Evolutionary conservation across 2,888 invertebrate species (phyloP).

Genomic region (Lasioglossum zephyrum): DNA sequence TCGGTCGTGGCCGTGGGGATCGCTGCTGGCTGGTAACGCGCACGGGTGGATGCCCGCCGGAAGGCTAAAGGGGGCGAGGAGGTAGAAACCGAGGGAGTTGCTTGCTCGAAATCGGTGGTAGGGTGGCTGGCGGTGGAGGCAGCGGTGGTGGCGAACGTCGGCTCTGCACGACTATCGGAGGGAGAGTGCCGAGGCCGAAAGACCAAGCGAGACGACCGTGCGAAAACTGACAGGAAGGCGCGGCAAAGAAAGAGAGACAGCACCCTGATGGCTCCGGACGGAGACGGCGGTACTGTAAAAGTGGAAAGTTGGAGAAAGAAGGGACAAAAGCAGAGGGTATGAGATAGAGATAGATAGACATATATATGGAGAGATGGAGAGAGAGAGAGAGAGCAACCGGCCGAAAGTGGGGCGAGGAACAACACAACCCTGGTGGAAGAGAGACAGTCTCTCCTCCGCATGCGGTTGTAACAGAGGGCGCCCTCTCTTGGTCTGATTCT

Average conservation of each 20-base stretch:
- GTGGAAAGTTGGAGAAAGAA: slow-evolving; percentile 46
- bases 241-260: slow-evolving; percentile 35
- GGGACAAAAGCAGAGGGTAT: background rate
- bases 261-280: background rate
- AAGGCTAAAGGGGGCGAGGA: slow-evolving; percentile 62
- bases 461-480: slow-evolving; percentile 52
- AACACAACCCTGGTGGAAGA: slow-evolving; percentile 14
- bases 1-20: slow-evolving; percentile 78
- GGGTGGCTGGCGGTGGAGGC: slow-evolving; percentile 56
- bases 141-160: slow-evolving; percentile 67
- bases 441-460: slow-evolving; percentile 32
- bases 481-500: background rate
- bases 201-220: slow-evolving; percentile 46
- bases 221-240: slow-evolving; percentile 13
- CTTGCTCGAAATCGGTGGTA: slow-evolving; percentile 68
- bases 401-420: slow-evolving; percentile 13
- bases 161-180: slow-evolving; percentile 56
- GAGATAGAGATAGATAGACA: background rate
- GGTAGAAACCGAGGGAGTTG: slow-evolving; percentile 66
- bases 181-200: slow-evolving; percentile 35
- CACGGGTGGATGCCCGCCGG: slow-evolving; percentile 68
- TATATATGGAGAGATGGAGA: background rate
- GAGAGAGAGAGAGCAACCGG: background rate
- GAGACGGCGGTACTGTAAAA: slow-evolving; percentile 34
- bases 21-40: slow-evolving; percentile 75